Evolutionary conservation across 2,113 vertebrate species (phyloP).

Genomic region (Thunnus thynnus): DNA sequence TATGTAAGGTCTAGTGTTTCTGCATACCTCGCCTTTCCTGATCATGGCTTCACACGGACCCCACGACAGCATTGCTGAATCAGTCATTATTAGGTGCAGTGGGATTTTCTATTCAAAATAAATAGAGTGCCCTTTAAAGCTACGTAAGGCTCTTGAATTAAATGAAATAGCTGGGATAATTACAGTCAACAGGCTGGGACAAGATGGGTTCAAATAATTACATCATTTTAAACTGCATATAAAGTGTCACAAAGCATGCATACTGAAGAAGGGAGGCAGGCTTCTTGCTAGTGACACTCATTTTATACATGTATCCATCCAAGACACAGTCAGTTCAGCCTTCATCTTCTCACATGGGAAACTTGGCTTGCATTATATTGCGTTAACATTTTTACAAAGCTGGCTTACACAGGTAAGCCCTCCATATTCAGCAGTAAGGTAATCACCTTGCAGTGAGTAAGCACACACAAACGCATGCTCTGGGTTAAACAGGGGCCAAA

Average conservation of each 20-base stretch:
- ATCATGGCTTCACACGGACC: slow-evolving; percentile 53
- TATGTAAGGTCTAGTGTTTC: slow-evolving; percentile 75
- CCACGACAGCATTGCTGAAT: slow-evolving; percentile 60
- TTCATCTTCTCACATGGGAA: background rate
- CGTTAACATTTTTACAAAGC: slow-evolving; percentile 13
- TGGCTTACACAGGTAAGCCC: background rate
- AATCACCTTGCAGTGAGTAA: slow-evolving; percentile 12
- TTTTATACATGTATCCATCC: background rate
- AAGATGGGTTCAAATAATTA: background rate
- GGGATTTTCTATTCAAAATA: slow-evolving; percentile 18
- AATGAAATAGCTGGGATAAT: slow-evolving; percentile 1
- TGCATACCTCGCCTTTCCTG: slow-evolving; percentile 54
- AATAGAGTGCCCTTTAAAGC: slow-evolving; percentile 16
- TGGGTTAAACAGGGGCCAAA: slow-evolving; percentile 62
- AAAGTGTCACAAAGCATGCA: background rate
- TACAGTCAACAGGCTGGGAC: background rate
- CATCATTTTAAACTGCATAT: background rate
- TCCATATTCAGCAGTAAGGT: background rate
- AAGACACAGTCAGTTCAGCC: background rate
- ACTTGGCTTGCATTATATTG: background rate
- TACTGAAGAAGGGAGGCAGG: background rate
- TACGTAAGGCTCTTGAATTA: background rate
- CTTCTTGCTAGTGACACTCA: background rate
- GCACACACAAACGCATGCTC: slow-evolving; percentile 13
- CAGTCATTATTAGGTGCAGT: slow-evolving; percentile 46